Base-by-base conservation (phyloP, 2,113 vertebrate genomes). In the Poeciliopsis occidentalis region DNA sequence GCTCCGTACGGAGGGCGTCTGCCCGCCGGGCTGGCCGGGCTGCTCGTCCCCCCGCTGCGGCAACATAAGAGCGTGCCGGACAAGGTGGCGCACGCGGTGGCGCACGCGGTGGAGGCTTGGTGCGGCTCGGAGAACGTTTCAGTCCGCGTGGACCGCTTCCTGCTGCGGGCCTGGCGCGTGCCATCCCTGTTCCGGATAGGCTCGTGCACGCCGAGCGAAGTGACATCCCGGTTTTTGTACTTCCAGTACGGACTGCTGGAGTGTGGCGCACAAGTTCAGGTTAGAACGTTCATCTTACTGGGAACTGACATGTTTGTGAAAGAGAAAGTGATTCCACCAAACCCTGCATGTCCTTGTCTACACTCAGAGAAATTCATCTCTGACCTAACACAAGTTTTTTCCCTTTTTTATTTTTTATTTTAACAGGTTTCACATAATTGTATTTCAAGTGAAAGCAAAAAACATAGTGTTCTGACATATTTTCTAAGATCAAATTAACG, bases 71-170 rank as follows among this genome's bases (percentile, higher is more conserved):
- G 8, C 4, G 15, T 24, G 2, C 34, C 7, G 3, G 30, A 27
- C 29, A 0, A 17, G 0, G 32, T 0, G 0, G 8, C 27, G 27
- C 27, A 27, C 27, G 27, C 27, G 27, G 27, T 27, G 27, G 1
- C 26, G 0, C 76, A 76, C 17, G 71, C 76, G 0, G 86, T 88
- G 81, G 73, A 88, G 5, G 71, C 78, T 3, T 44, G 69, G 64
- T 90, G 89, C 57, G 79, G 79, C 0, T 1, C 10, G 1, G 57
- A 69, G 1, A 4, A 10, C 0, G 3, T 88, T 1, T 61, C 75
- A 0, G 85, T 90, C 67, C 76, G 81, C 32, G 66, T 87, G 68
- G 86, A 90, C 81, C 76, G 76, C 17, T 5, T 29, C 1, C 76
- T 69, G 37, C 64, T 87, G 41, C 51, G 69, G 3, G 31, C 75